Evolutionary conservation across 2,797 vertebrate species (phyloP), one percentile per base, ranked within the genome.

Genomic region (Danio tinwini): DNA sequence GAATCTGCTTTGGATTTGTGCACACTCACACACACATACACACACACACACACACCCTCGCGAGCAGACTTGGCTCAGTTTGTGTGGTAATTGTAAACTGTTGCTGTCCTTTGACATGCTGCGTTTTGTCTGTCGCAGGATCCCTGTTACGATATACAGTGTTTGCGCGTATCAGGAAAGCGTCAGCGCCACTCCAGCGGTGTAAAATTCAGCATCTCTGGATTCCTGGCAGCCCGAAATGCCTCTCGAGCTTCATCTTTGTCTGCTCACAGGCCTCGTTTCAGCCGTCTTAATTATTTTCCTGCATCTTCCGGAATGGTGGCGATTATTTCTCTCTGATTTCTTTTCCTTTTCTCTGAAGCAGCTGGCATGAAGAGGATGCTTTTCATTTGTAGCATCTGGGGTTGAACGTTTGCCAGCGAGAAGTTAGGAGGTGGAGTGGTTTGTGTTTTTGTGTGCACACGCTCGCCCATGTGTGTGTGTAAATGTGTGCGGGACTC

Each of bases 321-420:
- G 78, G 64, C 74, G 82, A 82, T 82, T 81, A 81, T 86, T 82
- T 85, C 77, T 83, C 55, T 81, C 77, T 59, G 78, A 80, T 80
- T 80, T 83, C 78, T 83, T 78, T 81, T 80, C 64, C 80, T 86
- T 82, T 84, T 87, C 82, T 83, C 81, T 85, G 74, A 78, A 87
- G 86, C 85, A 85, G 86, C 87, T 88, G 87, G 84, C 88, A 84
- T 90, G 83, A 88, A 89, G 88, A 81, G 74, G 83, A 61, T 70
- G 80, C 81, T 83, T 87, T 89, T 82, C 84, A 89, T 88, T 86
- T 76, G 74, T 81, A 76, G 77, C 88, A 89, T 89, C 86, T 88
- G 87, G 84, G 58, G 63, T 85, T 82, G 84, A 88, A 81, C 69
- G 39, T 63, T 44, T 78, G 81, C 82, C 83, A 85, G 82, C 73